Percentiles rank a stretch among this genome's conserved stretches.
Evolutionary conservation across 2,797 vertebrate genomes (phyloP).

Genomic region (Galagoides demidoff): DNA sequence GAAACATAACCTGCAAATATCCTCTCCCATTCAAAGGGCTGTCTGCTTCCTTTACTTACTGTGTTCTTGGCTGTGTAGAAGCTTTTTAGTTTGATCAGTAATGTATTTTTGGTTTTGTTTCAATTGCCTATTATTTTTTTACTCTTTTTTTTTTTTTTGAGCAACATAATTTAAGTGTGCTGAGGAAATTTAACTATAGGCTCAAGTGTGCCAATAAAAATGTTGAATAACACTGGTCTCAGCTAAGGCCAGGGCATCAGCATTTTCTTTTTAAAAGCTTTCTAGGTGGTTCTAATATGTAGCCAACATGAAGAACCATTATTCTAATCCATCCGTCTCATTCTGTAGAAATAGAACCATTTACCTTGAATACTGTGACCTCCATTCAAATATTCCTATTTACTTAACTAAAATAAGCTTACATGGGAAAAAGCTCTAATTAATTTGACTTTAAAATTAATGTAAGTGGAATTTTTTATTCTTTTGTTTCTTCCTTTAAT

Average conservation of each 20-base stretch:
- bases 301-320: not conserved
- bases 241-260: not conserved
- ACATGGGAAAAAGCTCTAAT: not conserved
- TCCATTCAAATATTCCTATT: not conserved
- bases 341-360: not conserved
- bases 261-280: conserved; percentile 1
- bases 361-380: not conserved
- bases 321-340: not conserved
- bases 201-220: too few relatives aligned
- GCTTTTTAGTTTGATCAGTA: too few relatives aligned
- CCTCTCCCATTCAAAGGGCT: too few relatives aligned
- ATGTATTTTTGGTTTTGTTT: too few relatives aligned
- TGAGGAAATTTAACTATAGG: too few relatives aligned
- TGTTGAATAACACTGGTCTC: too few relatives aligned
- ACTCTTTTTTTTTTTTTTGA: too few relatives aligned
- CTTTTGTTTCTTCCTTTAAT: conserved; percentile 30
- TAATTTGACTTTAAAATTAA: not conserved
- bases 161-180: too few relatives aligned
- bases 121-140: too few relatives aligned
- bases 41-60: too few relatives aligned
- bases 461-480: not conserved
- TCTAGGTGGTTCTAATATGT: not conserved
- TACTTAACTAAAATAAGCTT: conserved; percentile 3
- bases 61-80: too few relatives aligned
- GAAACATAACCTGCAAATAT: too few relatives aligned